Conservation (phyloP, 2,113 vertebrate genomes). For the Silurus glanis region DNA sequence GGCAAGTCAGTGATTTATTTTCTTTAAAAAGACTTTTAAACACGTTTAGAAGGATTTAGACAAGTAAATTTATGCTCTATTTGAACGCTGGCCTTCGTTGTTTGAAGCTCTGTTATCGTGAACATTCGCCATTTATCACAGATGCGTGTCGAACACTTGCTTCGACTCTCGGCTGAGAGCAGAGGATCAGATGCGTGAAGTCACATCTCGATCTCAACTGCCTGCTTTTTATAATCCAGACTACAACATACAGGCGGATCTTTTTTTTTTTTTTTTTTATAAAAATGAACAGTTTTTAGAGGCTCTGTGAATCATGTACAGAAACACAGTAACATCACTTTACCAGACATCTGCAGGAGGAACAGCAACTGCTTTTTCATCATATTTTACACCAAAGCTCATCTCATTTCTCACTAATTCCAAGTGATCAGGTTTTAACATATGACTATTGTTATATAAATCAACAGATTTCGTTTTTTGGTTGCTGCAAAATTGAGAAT, state of each 20-base stretch:
- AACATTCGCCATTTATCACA: conserved; percentile 28
- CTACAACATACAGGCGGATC: conserved; percentile 11
- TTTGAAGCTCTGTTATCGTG: conserved; percentile 11
- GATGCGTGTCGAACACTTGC: conserved; percentile 7
- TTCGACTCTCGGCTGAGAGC: conserved; percentile 8
- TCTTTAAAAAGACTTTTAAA: conserved; percentile 59
- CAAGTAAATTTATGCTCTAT: conserved; percentile 44
- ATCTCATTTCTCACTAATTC: neutral
- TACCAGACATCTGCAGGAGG: conserved; percentile 15
- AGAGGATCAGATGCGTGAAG: conserved; percentile 18
- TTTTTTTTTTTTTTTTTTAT: neutral
- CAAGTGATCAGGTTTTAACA: neutral
- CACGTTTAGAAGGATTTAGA: conserved; percentile 61
- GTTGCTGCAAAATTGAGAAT: too few relatives aligned
- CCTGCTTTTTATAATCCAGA: conserved; percentile 17
- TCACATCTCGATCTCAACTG: conserved; percentile 17
- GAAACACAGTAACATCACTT: neutral
- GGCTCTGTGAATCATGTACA: neutral
- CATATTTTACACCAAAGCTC: neutral
- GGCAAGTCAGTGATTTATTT: conserved; percentile 47
- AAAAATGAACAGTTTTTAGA: conserved; percentile 16
- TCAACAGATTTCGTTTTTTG: too few relatives aligned
- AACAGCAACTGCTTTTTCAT: conserved; percentile 50
- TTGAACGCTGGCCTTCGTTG: conserved; percentile 22
- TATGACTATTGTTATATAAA: too few relatives aligned